Evolutionary conservation across 2,888 invertebrate genomes (phyloP), one percentile per base, ranked within the genome.

Genomic region (Ophion costatus): DNA sequence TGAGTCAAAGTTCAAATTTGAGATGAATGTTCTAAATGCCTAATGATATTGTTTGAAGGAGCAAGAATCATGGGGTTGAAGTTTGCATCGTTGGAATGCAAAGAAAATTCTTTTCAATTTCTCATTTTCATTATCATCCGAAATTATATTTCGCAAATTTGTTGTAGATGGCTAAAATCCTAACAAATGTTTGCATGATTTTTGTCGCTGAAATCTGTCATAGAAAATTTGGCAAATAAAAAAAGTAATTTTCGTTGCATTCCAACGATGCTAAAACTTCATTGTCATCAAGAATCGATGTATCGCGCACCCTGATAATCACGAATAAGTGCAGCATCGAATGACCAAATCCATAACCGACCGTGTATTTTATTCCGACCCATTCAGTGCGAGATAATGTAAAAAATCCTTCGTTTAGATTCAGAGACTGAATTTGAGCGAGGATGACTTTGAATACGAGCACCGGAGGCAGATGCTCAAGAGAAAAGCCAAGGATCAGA

Each of bases 361-460:
- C 9, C 0, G 38, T 7, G 9, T 38, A 7, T 38, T 38, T 45
- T 0, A 51, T 51, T 17, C 2, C 17, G 17, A 51, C 5, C 2
- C 3, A 51, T 51, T 51, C 17, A 17, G 51, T 14, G 17, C 51
- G 3, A 51, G 51, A 51, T 71, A 56, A 77, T 22, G 14, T 22
- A 14, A 4, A 22, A 61, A 82, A 79, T 64, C 10, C 11, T 38
- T 57, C 86, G 81, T 1, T 29, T 85, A 97, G 95, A 96, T 97
- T 95, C 95, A 95, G 91, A 95, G 97, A 85, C 95, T 98, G 87
- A 96, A 96, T 92, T 94, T 98, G 87, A 97, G 96, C 11, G 98
- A 98, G 92, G 96, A 97, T 92, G 98, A 98, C 94, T 98, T 98
- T 93, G 97, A 97, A 94, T 96, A 97, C 89, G 98, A 98, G 93